phyloP scores from a whole-genome alignment of 2,888 invertebrate genomes.

The Phengaris arion region DNA sequence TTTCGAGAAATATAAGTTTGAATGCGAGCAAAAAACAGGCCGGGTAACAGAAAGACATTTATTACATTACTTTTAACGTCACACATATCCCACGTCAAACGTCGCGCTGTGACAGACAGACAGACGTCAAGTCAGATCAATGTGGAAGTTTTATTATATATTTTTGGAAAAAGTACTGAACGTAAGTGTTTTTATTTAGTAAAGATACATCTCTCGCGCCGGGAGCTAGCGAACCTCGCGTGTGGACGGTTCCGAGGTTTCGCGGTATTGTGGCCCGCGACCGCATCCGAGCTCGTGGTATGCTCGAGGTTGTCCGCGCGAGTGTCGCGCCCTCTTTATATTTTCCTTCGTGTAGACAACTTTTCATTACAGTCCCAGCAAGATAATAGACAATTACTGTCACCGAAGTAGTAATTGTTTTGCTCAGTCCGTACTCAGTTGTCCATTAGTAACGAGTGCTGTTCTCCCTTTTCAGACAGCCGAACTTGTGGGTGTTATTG shows the following conservation, averaged over 20 bases:
- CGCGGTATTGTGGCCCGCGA: no score
- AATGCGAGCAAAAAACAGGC: no score
- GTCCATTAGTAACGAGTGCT: constrained; percentile 4
- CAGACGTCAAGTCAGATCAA: constrained; percentile 8
- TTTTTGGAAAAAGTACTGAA: background rate
- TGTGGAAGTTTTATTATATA: background rate
- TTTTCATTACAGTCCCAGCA: background rate
- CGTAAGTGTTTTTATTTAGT: no score
- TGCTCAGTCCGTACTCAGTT: background rate
- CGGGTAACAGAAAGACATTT: background rate
- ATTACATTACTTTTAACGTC: background rate
- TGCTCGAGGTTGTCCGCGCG: background rate
- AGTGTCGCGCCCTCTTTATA: background rate
- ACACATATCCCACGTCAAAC: background rate
- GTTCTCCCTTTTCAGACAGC: background rate
- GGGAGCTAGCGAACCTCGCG: no score
- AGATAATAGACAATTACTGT: background rate
- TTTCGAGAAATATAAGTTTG: no score
- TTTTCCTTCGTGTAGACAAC: background rate
- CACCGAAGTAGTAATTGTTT: background rate
- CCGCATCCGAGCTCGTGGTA: background rate
- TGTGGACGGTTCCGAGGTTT: no score
- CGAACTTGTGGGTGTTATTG: background rate
- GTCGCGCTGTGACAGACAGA: background rate
- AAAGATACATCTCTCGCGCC: no score